Evolutionary conservation across 2,113 vertebrate genomes (phyloP).

Genomic region (Callospermophilus lateralis): DNA sequence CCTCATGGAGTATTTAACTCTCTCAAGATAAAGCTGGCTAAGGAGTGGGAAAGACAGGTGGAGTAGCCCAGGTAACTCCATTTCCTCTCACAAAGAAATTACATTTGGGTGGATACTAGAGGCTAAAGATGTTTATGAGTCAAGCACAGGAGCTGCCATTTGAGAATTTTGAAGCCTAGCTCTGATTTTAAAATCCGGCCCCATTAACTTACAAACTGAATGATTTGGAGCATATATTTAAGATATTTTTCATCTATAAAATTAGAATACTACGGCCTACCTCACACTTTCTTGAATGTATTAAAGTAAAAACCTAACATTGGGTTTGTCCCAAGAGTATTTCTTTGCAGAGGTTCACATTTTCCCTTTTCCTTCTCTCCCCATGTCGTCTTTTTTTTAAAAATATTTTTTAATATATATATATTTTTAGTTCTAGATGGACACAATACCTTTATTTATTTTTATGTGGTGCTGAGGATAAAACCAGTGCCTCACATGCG

Average conservation of each 20-base stretch:
- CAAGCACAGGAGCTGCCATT: background rate
- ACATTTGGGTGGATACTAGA: background rate
- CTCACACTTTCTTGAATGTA: background rate
- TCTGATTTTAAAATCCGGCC: constrained; percentile 10
- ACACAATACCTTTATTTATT: too few species aligned
- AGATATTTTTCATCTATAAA: background rate
- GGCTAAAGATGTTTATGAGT: background rate
- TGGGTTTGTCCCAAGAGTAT: background rate
- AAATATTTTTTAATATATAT: too few species aligned
- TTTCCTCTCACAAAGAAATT: background rate
- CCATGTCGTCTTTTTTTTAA: background rate
- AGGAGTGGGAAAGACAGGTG: background rate
- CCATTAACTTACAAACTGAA: constrained; percentile 1
- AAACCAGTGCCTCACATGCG: too few species aligned
- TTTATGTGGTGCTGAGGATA: too few species aligned
- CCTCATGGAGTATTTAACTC: background rate
- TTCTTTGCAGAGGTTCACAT: background rate
- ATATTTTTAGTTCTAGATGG: too few species aligned
- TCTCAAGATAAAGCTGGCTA: background rate
- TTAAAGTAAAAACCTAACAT: background rate
- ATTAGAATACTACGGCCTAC: background rate
- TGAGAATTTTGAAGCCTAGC: background rate
- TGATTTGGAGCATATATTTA: background rate
- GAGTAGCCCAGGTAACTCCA: background rate
- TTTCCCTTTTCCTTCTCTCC: background rate